These are phyloP conservation scores for Tenualosa thibaudeaui DNA, from an alignment of 2,797 vertebrate genomes.

Conservation along the genomic window DNA sequence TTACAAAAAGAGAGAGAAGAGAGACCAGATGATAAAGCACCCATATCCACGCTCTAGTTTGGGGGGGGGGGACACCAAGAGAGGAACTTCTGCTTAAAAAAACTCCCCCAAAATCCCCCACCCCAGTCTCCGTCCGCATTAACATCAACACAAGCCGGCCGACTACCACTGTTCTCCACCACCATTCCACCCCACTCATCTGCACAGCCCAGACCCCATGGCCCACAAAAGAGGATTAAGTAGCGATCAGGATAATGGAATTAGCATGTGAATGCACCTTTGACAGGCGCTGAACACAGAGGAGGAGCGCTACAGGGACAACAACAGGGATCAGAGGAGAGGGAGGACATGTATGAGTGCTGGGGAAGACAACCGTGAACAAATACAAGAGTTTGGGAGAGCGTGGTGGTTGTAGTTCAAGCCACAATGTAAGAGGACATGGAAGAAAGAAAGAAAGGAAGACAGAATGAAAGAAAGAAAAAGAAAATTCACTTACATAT, in stretches of 20 bases:
- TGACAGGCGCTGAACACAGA: constrained; percentile 31
- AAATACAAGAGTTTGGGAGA: not conserved
- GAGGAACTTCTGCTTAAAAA: not conserved
- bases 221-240: constrained; percentile 60
- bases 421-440: not conserved
- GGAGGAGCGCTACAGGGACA: not conserved
- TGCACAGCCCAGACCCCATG: constrained; percentile 3
- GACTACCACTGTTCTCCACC: constrained; percentile 22
- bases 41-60: not conserved
- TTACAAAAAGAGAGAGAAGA: constrained; percentile 14
- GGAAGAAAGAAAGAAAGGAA: constrained; percentile 53
- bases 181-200: not conserved
- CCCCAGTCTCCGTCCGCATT: not conserved
- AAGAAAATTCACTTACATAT: constrained; percentile 33
- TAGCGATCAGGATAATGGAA: constrained; percentile 57
- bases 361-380: no score
- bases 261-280: constrained; percentile 56
- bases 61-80: not conserved
- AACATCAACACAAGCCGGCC: not conserved
- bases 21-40: constrained; percentile 41
- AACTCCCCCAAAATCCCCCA: not conserved
- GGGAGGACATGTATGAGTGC: no score
- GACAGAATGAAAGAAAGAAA: constrained; percentile 32
- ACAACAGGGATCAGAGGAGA: not conserved
- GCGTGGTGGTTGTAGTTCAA: not conserved